Evolutionary conservation across 1,140 invertebrate species (phyloP).

Genomic region (Fragariocoptes setiger): DNA sequence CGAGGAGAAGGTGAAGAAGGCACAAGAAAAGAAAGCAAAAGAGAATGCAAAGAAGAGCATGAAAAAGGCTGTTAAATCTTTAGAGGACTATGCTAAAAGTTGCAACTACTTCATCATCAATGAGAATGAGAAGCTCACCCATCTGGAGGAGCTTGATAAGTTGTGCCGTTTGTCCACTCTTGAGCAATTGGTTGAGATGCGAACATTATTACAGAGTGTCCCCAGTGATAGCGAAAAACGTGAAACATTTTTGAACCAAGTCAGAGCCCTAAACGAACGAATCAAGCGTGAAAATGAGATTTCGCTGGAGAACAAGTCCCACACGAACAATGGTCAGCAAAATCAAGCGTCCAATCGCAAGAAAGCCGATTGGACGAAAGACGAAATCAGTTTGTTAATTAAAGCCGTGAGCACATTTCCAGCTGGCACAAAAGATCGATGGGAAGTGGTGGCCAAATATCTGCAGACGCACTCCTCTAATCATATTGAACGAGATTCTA

Average conservation of each 20-base stretch:
- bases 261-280: constrained; percentile 33
- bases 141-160: constrained; percentile 64
- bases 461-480: constrained; percentile 49
- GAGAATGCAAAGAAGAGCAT: constrained; percentile 46
- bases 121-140: constrained; percentile 35
- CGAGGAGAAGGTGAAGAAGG: constrained; percentile 19
- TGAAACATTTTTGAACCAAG: constrained; percentile 15
- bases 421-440: constrained; percentile 64
- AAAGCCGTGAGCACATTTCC: constrained; percentile 88
- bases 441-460: constrained; percentile 84
- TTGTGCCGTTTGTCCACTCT: constrained; percentile 39
- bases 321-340: constrained; percentile 1
- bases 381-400: constrained; percentile 55
- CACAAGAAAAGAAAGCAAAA: constrained; percentile 46
- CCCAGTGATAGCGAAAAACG: constrained; percentile 29
- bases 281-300: constrained; percentile 32
- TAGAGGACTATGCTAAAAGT: constrained; percentile 40
- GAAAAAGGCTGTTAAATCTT: constrained; percentile 48
- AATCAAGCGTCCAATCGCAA: constrained; percentile 1
- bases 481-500: constrained; percentile 27
- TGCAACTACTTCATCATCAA: constrained; percentile 46
- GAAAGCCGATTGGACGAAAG: constrained; percentile 31
- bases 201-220: constrained; percentile 24
- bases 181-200: constrained; percentile 12
- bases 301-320: constrained; percentile 1